Evolutionary conservation across 2,888 invertebrate genomes (phyloP).

Genomic region (Oegoconia quadripuncta): DNA sequence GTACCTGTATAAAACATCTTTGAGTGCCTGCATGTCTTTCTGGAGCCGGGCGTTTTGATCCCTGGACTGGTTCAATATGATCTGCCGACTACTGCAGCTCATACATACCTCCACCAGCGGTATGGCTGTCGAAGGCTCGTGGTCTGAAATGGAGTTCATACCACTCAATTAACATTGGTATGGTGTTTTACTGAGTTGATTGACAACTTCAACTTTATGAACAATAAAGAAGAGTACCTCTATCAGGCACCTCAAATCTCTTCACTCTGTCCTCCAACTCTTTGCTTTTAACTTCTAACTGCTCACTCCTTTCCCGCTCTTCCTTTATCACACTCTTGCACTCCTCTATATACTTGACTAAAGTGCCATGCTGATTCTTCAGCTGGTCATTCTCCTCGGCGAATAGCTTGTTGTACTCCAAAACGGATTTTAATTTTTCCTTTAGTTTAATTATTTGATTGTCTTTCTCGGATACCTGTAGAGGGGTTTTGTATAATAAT

Average conservation of each 20-base stretch:
- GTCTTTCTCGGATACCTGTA: conserved; percentile 80
- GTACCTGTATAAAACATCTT: conserved; percentile 86
- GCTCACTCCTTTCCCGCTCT: conserved; percentile 55
- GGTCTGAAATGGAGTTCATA: no score
- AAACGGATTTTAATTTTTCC: conserved; percentile 78
- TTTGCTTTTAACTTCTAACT: conserved; percentile 49
- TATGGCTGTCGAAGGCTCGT: conserved; percentile 39
- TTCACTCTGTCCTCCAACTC: conserved; percentile 56
- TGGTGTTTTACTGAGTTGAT: background rate
- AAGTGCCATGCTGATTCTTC: conserved; percentile 66
- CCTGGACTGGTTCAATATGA: conserved; percentile 67
- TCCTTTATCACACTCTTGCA: conserved; percentile 68
- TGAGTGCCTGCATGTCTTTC: conserved; percentile 85
- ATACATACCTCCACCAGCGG: conserved; percentile 68
- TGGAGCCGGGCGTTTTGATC: conserved; percentile 78
- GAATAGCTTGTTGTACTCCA: conserved; percentile 81
- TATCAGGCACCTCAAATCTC: conserved; percentile 59
- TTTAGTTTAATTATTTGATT: conserved; percentile 79
- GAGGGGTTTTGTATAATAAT: conserved; percentile 1
- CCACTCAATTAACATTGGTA: no score
- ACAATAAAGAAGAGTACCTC: conserved; percentile 56
- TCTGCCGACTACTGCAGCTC: conserved; percentile 70
- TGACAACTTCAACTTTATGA: no score
- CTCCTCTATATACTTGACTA: conserved; percentile 72
- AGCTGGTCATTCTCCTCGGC: conserved; percentile 81